Conservation (phyloP, 2,113 vertebrate species). For the Aix galericulata region DNA sequence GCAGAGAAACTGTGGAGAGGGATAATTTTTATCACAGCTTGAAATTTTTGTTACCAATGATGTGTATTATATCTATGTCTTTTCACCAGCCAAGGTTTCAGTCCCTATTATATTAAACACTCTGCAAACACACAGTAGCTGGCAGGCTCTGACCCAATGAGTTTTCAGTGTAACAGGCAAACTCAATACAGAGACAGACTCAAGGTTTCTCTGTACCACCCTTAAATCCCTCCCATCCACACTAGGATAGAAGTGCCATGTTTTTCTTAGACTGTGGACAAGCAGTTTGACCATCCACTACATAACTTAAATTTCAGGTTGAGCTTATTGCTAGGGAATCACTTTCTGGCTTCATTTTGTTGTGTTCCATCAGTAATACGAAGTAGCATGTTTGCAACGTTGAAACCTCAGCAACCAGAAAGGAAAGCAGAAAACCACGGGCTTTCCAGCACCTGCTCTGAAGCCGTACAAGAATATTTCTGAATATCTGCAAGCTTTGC, state of each 20-base stretch:
- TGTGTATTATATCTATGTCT: background rate
- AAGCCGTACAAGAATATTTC: background rate
- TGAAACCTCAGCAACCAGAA: background rate
- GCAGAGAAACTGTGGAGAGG: background rate
- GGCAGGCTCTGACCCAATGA: background rate
- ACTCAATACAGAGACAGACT: background rate
- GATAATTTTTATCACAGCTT: background rate
- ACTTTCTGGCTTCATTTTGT: background rate
- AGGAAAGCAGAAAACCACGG: background rate
- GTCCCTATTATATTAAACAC: background rate
- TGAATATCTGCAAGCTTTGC: background rate
- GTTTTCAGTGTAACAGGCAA: background rate
- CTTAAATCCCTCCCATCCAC: background rate
- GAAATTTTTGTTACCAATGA: background rate
- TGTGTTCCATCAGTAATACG: background rate
- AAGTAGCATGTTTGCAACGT: rapidly evolving
- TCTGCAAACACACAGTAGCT: background rate
- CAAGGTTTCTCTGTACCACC: background rate
- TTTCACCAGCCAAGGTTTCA: background rate
- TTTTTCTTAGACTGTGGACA: background rate
- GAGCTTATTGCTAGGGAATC: background rate
- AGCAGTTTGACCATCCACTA: background rate
- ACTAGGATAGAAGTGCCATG: background rate
- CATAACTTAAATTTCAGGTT: background rate
- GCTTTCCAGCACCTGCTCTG: background rate